Percentiles rank a stretch among this genome's conserved stretches.
These are phyloP conservation scores for Sthenelais limicola DNA, from an alignment of 2,888 invertebrate genomes.

Conservation along the genomic window DNA sequence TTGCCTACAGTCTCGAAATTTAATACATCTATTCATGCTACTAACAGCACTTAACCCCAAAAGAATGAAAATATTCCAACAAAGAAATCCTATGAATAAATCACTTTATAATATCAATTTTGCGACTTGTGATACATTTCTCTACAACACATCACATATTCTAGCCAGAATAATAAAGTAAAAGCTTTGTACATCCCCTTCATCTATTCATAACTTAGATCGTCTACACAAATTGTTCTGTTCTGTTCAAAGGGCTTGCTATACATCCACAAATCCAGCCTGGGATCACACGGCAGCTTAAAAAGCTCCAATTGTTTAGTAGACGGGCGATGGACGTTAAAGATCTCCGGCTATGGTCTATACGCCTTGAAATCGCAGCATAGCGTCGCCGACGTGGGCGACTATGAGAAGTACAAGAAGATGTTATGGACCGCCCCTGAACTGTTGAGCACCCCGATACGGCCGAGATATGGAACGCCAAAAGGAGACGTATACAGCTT, in stretches of 20 bases:
- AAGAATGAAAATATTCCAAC: too few relatives aligned
- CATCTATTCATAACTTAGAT: too few relatives aligned
- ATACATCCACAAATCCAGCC: conserved; percentile 32
- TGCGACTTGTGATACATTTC: too few relatives aligned
- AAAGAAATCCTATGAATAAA: too few relatives aligned
- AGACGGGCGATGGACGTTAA: conserved; percentile 89
- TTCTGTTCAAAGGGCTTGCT: conserved; percentile 24
- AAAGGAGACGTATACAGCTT: conserved; percentile 84
- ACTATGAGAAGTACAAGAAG: conserved; percentile 28
- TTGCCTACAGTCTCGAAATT: too few relatives aligned
- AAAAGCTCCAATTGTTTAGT: conserved; percentile 88
- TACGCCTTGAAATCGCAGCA: conserved; percentile 71
- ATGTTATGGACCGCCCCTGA: conserved; percentile 65
- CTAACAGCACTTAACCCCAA: too few relatives aligned
- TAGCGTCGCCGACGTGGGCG: neutral
- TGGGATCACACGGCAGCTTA: conserved; percentile 82
- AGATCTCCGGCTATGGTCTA: conserved; percentile 86
- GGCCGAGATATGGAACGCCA: conserved; percentile 56
- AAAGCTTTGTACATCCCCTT: too few relatives aligned
- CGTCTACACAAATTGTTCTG: neutral
- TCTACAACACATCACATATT: too few relatives aligned
- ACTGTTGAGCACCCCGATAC: conserved; percentile 48
- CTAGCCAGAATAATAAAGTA: too few relatives aligned
- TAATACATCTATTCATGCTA: too few relatives aligned
- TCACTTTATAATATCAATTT: too few relatives aligned